Evolutionary conservation across 2,797 vertebrate species (phyloP), one percentile per base, ranked within the genome.

Genomic region (Cynopterus sphinx): DNA sequence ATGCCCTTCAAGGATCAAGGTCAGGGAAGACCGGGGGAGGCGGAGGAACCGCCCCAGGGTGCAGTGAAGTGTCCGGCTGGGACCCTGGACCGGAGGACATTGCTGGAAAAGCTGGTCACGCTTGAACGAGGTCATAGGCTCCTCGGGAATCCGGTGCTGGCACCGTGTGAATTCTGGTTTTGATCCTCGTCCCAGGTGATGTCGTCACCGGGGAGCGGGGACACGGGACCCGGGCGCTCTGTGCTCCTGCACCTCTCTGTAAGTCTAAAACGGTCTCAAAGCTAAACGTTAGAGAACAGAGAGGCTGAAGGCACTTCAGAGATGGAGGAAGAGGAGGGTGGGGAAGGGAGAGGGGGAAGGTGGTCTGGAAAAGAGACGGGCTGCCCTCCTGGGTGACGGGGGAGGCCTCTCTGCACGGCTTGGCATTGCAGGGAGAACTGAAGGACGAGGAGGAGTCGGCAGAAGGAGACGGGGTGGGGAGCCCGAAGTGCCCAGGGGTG

Each of bases 331-430:
- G 36, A 16, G 22, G 21, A 9, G 21, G 39, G 4, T 3, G 10
- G 6, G 8, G 6, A 19, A 26, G 2, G 55, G 39, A 36, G 43
- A 2, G 8, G 31, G 1, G 15, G 41, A 6, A 1, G 3, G 11
- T 3, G 36, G 51, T 9, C 36, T n/a, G 51, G 10, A 6, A n/a
- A 19, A 41, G 65, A 70, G 49, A 10, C 21, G 31, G 70, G 70
- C 57, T 22, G 70, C 33, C 39, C 4, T 11, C 31, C 13, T 33
- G 28, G 43, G 57, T n/a, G 33, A n/a, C 13, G 16, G 57, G 43
- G 39, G 43, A 31, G 46, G 12, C 24, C 51, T 9, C n/a, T 36
- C 51, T 0, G 4, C 6, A 6, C 2, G 10, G 63, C 6, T 17
- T 43, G 19, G 33, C 49, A 36, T 28, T 67, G 24, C 46, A 19